phyloP scores from a whole-genome alignment of 2,797 vertebrate genomes.

The Echiichthys vipera region DNA sequence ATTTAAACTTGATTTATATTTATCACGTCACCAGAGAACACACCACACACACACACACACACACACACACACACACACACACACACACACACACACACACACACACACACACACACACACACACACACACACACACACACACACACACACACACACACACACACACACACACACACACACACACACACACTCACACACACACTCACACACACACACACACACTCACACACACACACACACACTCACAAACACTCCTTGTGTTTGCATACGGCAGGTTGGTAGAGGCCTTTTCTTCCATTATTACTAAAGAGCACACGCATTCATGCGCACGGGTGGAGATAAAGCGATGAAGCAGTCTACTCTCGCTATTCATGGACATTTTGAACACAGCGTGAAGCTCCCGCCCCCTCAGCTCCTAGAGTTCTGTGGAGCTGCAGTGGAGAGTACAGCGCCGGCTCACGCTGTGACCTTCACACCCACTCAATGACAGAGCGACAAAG shows the following conservation, averaged over 20 bases:
- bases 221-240: no score
- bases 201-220: not conserved
- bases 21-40: no score
- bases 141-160: no score
- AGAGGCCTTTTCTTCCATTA: not conserved
- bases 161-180: no score
- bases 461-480: not conserved
- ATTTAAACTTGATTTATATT: no score
- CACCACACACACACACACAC: no score
- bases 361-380: not conserved
- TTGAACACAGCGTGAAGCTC: not conserved
- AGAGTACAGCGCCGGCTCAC: not conserved
- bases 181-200: no score
- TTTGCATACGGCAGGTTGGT: not conserved
- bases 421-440: not conserved
- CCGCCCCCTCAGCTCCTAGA: not conserved
- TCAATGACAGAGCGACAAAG: not conserved
- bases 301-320: not conserved
- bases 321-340: not conserved
- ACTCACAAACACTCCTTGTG: no score
- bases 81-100: no score
- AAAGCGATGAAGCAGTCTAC: not conserved
- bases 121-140: no score
- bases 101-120: no score
- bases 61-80: no score